These are phyloP conservation scores for Leptura quadrifasciata DNA, from an alignment of 2,888 invertebrate genomes.

Conservation along the genomic window DNA sequence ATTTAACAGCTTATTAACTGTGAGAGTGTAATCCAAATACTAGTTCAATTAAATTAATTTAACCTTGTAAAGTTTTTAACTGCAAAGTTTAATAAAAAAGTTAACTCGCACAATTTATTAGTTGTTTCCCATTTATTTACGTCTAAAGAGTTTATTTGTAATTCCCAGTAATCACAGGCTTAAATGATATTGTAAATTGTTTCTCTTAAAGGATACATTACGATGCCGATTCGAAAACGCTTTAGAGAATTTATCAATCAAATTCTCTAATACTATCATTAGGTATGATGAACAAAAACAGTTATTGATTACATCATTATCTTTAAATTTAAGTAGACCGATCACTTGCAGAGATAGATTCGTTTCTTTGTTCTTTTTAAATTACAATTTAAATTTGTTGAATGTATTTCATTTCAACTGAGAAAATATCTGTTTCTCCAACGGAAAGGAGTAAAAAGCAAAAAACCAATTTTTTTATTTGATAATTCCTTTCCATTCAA, in stretches of 20 bases:
- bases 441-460: no score
- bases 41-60: slow-evolving; percentile 3
- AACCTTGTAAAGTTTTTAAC: not conserved
- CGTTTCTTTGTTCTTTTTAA: no score
- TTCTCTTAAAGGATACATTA: not conserved
- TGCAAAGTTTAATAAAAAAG: not conserved
- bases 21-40: not conserved
- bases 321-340: not conserved
- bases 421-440: no score
- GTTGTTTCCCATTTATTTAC: not conserved
- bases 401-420: no score
- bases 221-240: not conserved
- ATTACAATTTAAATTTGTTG: no score
- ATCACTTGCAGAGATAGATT: no score
- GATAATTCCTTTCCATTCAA: no score
- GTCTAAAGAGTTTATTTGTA: not conserved
- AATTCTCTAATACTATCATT: not conserved
- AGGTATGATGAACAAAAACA: not conserved
- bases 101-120: not conserved
- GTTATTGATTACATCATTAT: not conserved
- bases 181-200: not conserved
- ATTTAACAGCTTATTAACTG: not conserved
- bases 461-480: no score
- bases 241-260: not conserved
- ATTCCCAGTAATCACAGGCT: not conserved